phyloP scores from a whole-genome alignment of 2,797 vertebrate genomes.

The Coregonus suidteri region DNA sequence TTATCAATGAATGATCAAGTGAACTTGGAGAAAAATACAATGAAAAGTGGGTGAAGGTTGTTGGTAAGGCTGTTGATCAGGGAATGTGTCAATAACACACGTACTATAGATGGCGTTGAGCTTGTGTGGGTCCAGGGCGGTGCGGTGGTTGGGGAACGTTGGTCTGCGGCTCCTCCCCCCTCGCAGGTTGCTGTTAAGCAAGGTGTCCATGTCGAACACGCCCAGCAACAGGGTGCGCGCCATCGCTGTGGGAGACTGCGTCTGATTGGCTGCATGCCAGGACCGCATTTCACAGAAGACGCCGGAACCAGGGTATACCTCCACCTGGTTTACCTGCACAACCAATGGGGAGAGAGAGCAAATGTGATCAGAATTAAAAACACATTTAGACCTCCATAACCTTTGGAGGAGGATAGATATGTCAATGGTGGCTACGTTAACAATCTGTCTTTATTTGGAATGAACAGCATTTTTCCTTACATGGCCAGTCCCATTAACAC shows the following conservation, averaged over 20 bases:
- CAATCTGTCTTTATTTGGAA: neutral
- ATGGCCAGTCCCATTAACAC: neutral
- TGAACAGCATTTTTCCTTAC: neutral
- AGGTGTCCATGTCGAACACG: slow-evolving; percentile 67
- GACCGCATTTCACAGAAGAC: slow-evolving; percentile 61
- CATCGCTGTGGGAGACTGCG: slow-evolving; percentile 66
- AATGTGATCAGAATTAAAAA: neutral
- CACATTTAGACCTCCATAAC: neutral
- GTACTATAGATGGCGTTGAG: slow-evolving; percentile 69
- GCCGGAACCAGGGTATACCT: slow-evolving; percentile 63
- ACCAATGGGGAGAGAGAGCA: neutral
- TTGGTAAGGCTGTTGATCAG: neutral
- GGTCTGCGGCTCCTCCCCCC: slow-evolving; percentile 63
- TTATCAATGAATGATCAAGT: neutral
- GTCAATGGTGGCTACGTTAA: neutral
- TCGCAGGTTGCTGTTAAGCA: slow-evolving; percentile 68
- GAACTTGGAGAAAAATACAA: neutral
- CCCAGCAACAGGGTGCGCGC: slow-evolving; percentile 62
- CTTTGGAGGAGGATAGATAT: neutral
- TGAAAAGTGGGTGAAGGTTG: neutral
- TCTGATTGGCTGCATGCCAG: slow-evolving; percentile 63
- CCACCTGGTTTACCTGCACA: slow-evolving; percentile 58
- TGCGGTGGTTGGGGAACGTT: slow-evolving; percentile 59
- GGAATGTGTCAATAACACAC: slow-evolving; percentile 9
- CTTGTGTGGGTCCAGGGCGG: slow-evolving; percentile 58